These are phyloP conservation scores for Talpa occidentalis DNA, from an alignment of 2,113 vertebrate genomes.

Conservation along the genomic window DNA sequence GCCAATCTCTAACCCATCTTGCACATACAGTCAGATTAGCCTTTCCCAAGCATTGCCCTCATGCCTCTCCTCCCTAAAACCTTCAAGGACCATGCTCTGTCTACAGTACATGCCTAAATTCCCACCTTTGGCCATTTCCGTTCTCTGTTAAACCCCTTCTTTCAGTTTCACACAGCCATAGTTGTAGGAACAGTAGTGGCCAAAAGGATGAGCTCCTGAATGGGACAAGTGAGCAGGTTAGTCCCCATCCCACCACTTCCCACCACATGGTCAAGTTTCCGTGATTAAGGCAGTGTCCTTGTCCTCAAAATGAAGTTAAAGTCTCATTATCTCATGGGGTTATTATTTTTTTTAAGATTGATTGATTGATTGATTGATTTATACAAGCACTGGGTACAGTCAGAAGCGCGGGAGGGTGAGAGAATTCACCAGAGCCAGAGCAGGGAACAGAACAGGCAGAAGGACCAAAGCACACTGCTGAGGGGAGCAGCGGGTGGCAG, in stretches of 20 bases:
- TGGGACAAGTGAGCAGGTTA: not conserved
- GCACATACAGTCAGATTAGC: not conserved
- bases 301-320: not conserved
- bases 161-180: not conserved
- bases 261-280: not conserved
- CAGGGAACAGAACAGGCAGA: no score
- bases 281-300: not conserved
- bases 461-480: no score
- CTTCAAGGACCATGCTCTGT: not conserved
- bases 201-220: not conserved
- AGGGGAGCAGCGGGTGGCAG: no score
- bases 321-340: not conserved
- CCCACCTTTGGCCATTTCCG: not conserved
- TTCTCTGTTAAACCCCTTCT: not conserved
- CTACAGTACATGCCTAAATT: not conserved
- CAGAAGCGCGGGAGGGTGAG: no score
- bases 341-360: no score
- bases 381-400: no score
- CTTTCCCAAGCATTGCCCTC: not conserved
- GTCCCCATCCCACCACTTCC: not conserved
- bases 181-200: no score
- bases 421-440: no score
- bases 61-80: not conserved
- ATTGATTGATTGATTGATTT: no score
- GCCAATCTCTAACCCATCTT: not conserved